phyloP scores from a whole-genome alignment of 2,888 invertebrate species.

The Nemoura dubitans region DNA sequence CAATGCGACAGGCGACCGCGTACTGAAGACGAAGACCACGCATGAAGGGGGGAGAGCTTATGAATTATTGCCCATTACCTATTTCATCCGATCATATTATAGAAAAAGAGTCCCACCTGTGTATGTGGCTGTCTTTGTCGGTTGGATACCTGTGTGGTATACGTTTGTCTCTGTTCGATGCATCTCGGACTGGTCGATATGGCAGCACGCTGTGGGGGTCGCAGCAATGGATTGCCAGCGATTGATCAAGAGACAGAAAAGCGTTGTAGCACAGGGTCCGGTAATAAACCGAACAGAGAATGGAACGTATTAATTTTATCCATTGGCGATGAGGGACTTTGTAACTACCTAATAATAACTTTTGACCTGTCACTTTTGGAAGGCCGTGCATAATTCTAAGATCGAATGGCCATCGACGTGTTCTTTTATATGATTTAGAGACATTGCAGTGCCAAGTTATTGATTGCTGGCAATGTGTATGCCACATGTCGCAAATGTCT shows the following conservation, averaged over 20 bases:
- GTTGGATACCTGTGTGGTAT: not conserved
- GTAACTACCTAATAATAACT: slow-evolving; percentile 12
- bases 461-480: not conserved
- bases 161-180: not conserved
- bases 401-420: not conserved
- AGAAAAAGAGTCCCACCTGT: slow-evolving; percentile 35
- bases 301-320: not conserved
- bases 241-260: slow-evolving; percentile 46
- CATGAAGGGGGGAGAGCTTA: not conserved
- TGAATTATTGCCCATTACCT: slow-evolving; percentile 39
- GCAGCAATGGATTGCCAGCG: slow-evolving; percentile 33
- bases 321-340: not conserved
- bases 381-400: not conserved
- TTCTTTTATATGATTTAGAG: too few relatives aligned
- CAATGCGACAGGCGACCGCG: not conserved
- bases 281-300: slow-evolving; percentile 12
- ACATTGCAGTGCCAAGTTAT: not conserved
- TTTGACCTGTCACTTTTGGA: not conserved
- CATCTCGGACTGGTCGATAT: slow-evolving; percentile 39
- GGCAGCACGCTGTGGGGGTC: slow-evolving; percentile 27
- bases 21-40: not conserved
- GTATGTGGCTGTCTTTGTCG: not conserved
- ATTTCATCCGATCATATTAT: slow-evolving; percentile 34
- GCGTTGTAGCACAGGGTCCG: not conserved
- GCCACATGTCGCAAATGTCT: not conserved